Evolutionary conservation across 2,797 vertebrate species (phyloP), one percentile per base, ranked within the genome.

Genomic region (Tangara arthus): DNA sequence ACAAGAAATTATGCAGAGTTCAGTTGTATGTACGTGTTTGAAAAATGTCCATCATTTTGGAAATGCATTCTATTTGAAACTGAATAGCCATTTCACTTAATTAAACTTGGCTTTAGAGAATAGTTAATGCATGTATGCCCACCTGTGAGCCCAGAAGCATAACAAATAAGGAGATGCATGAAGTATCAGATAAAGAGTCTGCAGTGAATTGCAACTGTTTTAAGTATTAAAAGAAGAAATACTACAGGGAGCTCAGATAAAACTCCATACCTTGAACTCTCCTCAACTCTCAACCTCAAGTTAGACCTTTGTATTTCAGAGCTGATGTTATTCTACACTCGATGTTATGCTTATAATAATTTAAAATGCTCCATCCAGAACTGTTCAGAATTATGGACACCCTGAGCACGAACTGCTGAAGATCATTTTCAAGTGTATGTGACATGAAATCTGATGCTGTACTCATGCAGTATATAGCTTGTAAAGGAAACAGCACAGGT

Each of bases 121-220:
- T 10, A 77, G 84, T 93, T 96, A 95, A 96, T 72, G 84, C 93
- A 92, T 50, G 89, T 60, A 69, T 90, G 94, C 84, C 70, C 59
- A 82, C 90, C 90, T 93, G 19, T 68, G 61, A 79, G 87, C 76
- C 87, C 90, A 95, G 64, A 79, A 69, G 64, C 63, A 86, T 59
- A 68, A 77, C 49, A 93, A 94, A 85, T 76, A 97, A 95, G 95
- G 71, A 88, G 90, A 42, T 95, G 87, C 85, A 97, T 80, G n/a
- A 97, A 96, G 70, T 42, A 83, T 84, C 94, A 95, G 81, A 55
- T 49, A 71, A 87, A 71, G 71, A 95, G 37, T 59, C 82, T 82
- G 41, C 50, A 80, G 52, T 84, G 90, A 89, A 95, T 93, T 78
- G 61, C 84, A 97, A 92, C 80, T 93, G 46, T 41, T 95, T 91